phyloP scores from a whole-genome alignment of 2,888 invertebrate genomes.

The Ditylenchus weischeri region DNA sequence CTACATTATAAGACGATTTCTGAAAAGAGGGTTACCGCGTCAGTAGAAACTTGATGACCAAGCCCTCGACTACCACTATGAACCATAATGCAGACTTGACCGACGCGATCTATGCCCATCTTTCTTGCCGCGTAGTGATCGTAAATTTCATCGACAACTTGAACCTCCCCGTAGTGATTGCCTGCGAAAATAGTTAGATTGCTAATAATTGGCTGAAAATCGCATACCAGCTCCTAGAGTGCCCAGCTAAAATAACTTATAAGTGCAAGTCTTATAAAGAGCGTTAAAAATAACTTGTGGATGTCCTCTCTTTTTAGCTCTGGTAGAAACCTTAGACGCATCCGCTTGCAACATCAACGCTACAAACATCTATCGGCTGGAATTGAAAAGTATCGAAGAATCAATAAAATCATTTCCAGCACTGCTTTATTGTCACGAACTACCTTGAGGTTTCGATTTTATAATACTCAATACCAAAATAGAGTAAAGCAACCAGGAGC shows the following conservation, averaged over 20 bases:
- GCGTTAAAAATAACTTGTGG: conserved; percentile 70
- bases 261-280: conserved; percentile 18
- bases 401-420: too few species aligned
- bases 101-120: conserved; percentile 93
- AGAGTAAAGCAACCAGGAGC: too few species aligned
- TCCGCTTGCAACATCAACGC: conserved; percentile 99
- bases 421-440: too few species aligned
- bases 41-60: conserved; percentile 79
- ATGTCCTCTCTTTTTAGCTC: conserved; percentile 83
- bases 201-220: neutral
- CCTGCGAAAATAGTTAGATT: conserved; percentile 60
- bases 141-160: conserved; percentile 95
- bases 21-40: conserved; percentile 21
- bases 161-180: conserved; percentile 98
- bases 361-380: too few species aligned
- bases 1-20: conserved; percentile 13
- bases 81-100: conserved; percentile 88
- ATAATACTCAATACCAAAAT: too few species aligned
- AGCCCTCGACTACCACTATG: conserved; percentile 97
- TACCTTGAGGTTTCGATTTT: too few species aligned
- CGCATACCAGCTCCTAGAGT: conserved; percentile 69
- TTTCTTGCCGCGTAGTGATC: conserved; percentile 93
- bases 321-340: conserved; percentile 78
- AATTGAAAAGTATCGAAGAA: too few species aligned
- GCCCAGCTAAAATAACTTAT: conserved; percentile 69